Evolutionary conservation across 2,888 invertebrate species (phyloP).

Genomic region (Steinernema carpocapsae): DNA sequence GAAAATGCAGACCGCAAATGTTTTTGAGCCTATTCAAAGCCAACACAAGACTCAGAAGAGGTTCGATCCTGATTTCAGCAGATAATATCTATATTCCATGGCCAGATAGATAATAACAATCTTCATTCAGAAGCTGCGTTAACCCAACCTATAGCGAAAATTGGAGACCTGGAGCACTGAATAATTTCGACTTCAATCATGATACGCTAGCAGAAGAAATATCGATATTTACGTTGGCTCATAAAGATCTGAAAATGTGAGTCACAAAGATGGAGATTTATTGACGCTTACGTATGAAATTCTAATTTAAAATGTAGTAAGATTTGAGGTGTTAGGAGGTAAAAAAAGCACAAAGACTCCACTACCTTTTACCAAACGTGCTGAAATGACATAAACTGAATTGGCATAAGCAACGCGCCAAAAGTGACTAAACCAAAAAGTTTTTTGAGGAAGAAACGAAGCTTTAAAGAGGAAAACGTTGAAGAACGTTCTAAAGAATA

Average conservation of each 20-base stretch:
- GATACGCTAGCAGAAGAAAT: neutral
- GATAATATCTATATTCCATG: neutral
- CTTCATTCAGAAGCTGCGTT: neutral
- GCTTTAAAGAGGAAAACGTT: too few species aligned
- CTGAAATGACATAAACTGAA: too few species aligned
- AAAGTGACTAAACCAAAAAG: too few species aligned
- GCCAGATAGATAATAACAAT: neutral
- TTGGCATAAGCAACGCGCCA: too few species aligned
- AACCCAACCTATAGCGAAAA: neutral
- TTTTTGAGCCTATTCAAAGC: slow-evolving; percentile 23
- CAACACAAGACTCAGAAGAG: neutral
- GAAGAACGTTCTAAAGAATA: too few species aligned
- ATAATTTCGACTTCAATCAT: slow-evolving; percentile 4
- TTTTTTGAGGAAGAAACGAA: too few species aligned
- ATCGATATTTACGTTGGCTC: neutral
- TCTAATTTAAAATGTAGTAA: neutral
- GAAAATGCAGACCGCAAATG: neutral
- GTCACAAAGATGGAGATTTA: too few species aligned
- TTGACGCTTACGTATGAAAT: neutral
- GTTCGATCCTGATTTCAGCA: neutral
- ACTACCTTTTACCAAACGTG: too few species aligned
- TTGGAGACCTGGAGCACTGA: slow-evolving; percentile 6
- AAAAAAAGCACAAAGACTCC: too few species aligned
- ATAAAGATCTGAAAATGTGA: neutral
- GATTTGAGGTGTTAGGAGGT: too few species aligned